A percentile compares a stretch with the other conserved stretches of the same genome.
These are phyloP conservation scores for Orussus abietinus DNA, from an alignment of 1,140 invertebrate genomes.

Conservation along the genomic window DNA sequence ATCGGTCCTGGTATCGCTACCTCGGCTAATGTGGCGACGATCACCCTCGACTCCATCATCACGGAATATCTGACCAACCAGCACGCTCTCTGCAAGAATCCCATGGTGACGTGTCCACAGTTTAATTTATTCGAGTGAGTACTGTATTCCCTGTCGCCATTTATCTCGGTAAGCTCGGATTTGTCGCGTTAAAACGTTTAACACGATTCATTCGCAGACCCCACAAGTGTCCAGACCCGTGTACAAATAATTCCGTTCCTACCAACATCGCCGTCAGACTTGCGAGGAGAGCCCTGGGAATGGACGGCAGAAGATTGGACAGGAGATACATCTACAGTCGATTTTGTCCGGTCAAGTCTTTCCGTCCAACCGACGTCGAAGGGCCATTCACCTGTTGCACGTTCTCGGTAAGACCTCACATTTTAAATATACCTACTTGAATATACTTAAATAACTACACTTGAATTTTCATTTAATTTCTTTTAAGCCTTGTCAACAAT, in stretches of 20 bases:
- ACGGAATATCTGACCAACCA: slow-evolving; percentile 95
- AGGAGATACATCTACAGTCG: slow-evolving; percentile 81
- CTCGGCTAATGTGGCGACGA: slow-evolving; percentile 45
- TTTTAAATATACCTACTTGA: slow-evolving; percentile 2
- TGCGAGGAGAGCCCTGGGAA: slow-evolving; percentile 56
- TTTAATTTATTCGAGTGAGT: slow-evolving; percentile 82
- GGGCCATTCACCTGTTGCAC: slow-evolving; percentile 78
- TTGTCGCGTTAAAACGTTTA: slow-evolving; percentile 11
- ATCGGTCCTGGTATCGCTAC: slow-evolving; percentile 33
- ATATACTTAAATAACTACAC: background rate
- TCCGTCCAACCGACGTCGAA: slow-evolving; percentile 70
- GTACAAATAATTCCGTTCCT: slow-evolving; percentile 66
- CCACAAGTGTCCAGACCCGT: slow-evolving; percentile 89
- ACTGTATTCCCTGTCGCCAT: too few species aligned
- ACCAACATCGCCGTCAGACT: slow-evolving; percentile 67
- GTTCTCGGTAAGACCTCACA: slow-evolving; percentile 62
- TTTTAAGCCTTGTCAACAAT: slow-evolving; percentile 70
- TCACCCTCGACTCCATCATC: slow-evolving; percentile 88
- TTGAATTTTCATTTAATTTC: slow-evolving; percentile 20
- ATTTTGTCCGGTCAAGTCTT: slow-evolving; percentile 82
- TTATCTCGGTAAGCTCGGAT: too few species aligned
- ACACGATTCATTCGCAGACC: slow-evolving; percentile 57
- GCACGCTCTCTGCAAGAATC: slow-evolving; percentile 89
- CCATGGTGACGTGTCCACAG: slow-evolving; percentile 85
- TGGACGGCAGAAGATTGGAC: slow-evolving; percentile 61